Evolutionary conservation across 35 echinoderm and acorn worm species (phyloP), one percentile per base, ranked within the genome.

Genomic region (Chiridota heheva): DNA sequence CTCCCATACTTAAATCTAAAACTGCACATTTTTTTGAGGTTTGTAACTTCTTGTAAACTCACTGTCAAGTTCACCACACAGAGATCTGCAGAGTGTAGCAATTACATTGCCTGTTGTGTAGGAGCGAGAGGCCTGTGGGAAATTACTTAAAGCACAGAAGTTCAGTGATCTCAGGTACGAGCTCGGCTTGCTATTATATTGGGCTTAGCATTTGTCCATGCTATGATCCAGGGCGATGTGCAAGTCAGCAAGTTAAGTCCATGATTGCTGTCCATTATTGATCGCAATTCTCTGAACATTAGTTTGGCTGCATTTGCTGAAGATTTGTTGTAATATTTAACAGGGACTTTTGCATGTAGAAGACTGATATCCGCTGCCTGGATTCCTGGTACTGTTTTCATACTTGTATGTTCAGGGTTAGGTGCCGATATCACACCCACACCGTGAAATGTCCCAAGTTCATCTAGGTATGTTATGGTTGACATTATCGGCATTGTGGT

Each of bases 391-490:
- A n/a, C 77, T 42, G n/a, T 75, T 32, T 63, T 29, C 81, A 49
- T 60, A 20, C 7, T 17, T 39, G 47, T 2, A n/a, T 1, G 70
- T 25, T 36, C 60, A 34, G 77, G 86, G 20, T 63, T 81, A 65
- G 43, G 25, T 28, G 86, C 44, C 16, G 89, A 74, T 63, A 92
- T 86, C 3, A 81, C 76, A 1, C 89, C 82, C 89, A 91, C 86
- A 12, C 89, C 82, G 86, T 91, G 89, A 37, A 91, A 91, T 42
- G 89, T 58, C 5, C 37, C 60, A 42, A 32, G 35, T 22, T 74
- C 89, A 67, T 86, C 82, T 91, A n/a, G 45, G 31, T 2, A 81
- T 45, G 59, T 86, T 86, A 48, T 91, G 89, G 58, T n/a, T 91
- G 32, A 91, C 75, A 72, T 91, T 91, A 43, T 91, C 89, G 27